Evolutionary conservation across 2,888 invertebrate genomes (phyloP).

Genomic region (Gastracanthus pulcherrimus): DNA sequence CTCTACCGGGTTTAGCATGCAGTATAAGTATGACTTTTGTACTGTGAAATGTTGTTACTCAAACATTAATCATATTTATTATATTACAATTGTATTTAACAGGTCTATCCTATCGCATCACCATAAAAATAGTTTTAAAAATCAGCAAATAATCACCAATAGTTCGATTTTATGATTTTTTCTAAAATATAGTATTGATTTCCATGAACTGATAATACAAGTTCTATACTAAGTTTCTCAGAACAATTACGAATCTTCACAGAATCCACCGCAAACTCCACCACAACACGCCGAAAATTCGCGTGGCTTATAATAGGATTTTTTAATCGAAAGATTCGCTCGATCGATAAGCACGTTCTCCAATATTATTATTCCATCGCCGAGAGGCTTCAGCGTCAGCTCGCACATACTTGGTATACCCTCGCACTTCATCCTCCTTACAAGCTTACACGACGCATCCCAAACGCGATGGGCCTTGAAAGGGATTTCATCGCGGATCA

Average conservation of each 20-base stretch:
- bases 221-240: constrained; percentile 26
- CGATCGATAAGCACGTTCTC: constrained; percentile 25
- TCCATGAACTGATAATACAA: not conserved
- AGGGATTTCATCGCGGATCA: not conserved
- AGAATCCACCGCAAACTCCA: not conserved
- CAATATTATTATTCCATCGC: constrained; percentile 2
- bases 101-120: too few relatives aligned
- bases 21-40: too few relatives aligned
- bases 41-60: too few relatives aligned
- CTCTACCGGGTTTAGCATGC: too few relatives aligned
- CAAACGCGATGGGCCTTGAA: not conserved
- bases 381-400: not conserved
- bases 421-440: too few relatives aligned
- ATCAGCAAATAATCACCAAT: not conserved
- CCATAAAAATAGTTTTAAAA: too few relatives aligned
- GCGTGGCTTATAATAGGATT: constrained; percentile 48
- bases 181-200: not conserved
- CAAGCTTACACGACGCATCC: not conserved
- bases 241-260: not conserved
- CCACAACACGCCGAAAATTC: constrained; percentile 18
- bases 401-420: too few relatives aligned
- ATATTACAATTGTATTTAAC: too few relatives aligned
- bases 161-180: not conserved
- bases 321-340: constrained; percentile 56
- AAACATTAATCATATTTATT: too few relatives aligned